Percentiles rank a stretch among this genome's conserved stretches.
phyloP scores from a whole-genome alignment of 2,113 vertebrate species.

The Nesospiza acunhae region DNA sequence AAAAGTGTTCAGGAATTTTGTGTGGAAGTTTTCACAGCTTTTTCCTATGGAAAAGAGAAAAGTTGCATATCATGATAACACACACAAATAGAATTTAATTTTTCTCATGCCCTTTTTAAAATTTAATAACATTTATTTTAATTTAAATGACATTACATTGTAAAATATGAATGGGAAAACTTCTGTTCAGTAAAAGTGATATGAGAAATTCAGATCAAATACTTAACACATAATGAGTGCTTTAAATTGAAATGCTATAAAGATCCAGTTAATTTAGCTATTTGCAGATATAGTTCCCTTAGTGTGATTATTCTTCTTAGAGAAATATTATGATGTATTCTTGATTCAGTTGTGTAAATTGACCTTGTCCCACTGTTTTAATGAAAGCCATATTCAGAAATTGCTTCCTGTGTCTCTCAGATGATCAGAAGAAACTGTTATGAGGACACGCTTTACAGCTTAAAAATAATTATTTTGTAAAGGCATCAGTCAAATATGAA shows the following conservation, averaged over 20 bases:
- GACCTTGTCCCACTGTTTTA: background rate
- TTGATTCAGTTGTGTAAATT: background rate
- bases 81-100: background rate
- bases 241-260: background rate
- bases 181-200: background rate
- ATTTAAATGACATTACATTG: background rate
- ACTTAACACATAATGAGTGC: background rate
- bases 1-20: background rate
- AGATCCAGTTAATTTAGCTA: background rate
- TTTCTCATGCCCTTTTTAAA: accelerated
- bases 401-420: background rate
- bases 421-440: background rate
- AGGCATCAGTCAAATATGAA: background rate
- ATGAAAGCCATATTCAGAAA: background rate
- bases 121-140: background rate
- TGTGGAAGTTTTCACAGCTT: background rate
- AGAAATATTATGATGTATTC: background rate
- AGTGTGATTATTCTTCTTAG: background rate
- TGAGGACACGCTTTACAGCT: background rate
- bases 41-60: background rate
- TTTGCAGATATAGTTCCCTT: background rate
- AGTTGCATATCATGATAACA: background rate
- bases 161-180: background rate
- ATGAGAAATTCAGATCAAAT: background rate
- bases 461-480: background rate